phyloP scores from a whole-genome alignment of 2,113 vertebrate species.

The Poicephalus gulielmi region DNA sequence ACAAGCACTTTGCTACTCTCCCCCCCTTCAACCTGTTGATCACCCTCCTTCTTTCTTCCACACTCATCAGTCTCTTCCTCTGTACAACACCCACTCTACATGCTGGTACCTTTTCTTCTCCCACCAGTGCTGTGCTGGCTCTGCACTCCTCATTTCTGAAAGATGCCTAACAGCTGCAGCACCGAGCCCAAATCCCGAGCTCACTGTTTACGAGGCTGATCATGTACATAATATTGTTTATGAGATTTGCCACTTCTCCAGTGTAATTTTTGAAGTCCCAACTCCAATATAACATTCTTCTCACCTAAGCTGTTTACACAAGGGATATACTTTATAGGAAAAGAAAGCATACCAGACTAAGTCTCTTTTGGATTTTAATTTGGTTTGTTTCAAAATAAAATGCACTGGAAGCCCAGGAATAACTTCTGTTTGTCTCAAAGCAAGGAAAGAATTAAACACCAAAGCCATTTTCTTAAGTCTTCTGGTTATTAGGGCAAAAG shows the following conservation, averaged over 20 bases:
- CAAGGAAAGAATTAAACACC: constrained; percentile 44
- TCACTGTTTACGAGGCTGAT: neutral
- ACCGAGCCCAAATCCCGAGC: neutral
- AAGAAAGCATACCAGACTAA: neutral
- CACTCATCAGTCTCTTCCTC: neutral
- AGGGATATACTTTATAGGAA: neutral
- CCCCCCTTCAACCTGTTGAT: neutral
- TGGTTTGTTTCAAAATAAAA: constrained; percentile 37
- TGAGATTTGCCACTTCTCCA: constrained; percentile 14
- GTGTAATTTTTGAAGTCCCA: constrained; percentile 39
- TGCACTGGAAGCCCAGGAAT: neutral
- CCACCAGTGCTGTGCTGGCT: neutral
- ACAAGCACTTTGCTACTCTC: neutral
- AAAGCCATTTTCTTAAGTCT: constrained; percentile 42
- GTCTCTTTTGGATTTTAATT: constrained; percentile 10
- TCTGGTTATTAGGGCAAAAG: constrained; percentile 40
- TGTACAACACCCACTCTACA: rapidly evolving
- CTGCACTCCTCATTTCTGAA: neutral
- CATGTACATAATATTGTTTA: neutral
- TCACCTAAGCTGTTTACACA: constrained; percentile 36
- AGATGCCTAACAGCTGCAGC: neutral
- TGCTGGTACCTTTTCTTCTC: neutral
- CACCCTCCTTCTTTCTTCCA: neutral
- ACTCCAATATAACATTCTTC: constrained; percentile 6
- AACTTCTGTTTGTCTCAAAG: neutral